These are phyloP conservation scores for Eutolmus rufibarbis DNA, from an alignment of 2,888 invertebrate genomes.

Conservation along the genomic window DNA sequence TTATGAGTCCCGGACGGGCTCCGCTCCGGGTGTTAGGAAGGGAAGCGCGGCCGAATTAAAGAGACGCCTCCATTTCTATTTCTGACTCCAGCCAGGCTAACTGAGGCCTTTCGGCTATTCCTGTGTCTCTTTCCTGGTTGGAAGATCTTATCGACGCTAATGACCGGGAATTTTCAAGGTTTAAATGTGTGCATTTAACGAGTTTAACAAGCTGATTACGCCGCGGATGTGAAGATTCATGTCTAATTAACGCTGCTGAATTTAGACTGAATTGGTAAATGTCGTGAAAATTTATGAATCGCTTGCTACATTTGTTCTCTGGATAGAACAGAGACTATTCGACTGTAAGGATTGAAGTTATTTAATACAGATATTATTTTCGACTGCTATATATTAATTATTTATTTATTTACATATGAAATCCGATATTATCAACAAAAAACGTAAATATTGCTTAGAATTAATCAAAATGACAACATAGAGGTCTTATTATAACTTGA, in stretches of 20 bases:
- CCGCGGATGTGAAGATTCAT: background rate
- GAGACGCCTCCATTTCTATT: background rate
- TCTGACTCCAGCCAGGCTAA: background rate
- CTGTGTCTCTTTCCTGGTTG: background rate
- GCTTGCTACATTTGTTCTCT: background rate
- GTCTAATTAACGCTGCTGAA: background rate
- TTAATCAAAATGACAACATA: too few species aligned
- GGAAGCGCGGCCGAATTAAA: background rate
- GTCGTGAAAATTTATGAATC: background rate
- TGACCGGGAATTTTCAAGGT: background rate
- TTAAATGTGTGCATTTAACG: background rate
- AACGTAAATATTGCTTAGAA: too few species aligned
- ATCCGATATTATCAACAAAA: too few species aligned
- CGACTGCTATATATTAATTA: too few species aligned
- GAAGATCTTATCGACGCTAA: background rate
- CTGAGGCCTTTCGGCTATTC: background rate
- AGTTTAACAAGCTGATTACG: slow-evolving; percentile 14
- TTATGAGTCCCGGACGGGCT: background rate
- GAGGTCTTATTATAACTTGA: too few species aligned
- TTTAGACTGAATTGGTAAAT: background rate
- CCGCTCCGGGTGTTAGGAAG: background rate
- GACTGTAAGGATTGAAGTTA: background rate
- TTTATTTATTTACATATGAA: too few species aligned
- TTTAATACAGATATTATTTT: background rate
- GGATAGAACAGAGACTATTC: background rate